Evolutionary conservation across 1,140 invertebrate genomes (phyloP).

Genomic region (Alviniconcha marisindica): DNA sequence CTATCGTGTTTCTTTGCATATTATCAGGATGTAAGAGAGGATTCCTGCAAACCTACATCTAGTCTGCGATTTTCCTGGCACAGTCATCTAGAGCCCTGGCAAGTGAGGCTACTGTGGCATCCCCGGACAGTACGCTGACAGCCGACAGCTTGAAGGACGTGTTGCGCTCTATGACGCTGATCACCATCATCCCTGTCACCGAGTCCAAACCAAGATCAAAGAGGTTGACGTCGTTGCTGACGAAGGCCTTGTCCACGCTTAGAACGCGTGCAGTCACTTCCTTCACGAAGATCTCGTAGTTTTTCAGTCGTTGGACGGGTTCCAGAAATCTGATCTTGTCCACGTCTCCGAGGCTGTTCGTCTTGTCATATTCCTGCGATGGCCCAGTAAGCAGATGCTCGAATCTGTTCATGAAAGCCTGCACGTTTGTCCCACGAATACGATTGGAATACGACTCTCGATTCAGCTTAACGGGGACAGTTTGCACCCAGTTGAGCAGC

Average conservation of each 20-base stretch:
- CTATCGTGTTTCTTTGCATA: no score
- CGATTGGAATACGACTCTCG: slow-evolving; percentile 39
- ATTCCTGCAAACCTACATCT: no score
- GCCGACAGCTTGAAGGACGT: slow-evolving; percentile 27
- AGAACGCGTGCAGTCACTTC: neutral
- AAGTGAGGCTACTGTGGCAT: slow-evolving; percentile 1
- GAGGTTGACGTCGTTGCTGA: slow-evolving; percentile 1
- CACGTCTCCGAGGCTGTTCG: neutral
- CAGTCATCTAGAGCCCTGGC: slow-evolving; percentile 31
- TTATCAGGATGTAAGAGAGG: no score
- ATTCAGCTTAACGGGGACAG: slow-evolving; percentile 49
- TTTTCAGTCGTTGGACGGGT: neutral
- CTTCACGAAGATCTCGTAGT: neutral
- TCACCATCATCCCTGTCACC: slow-evolving; percentile 39
- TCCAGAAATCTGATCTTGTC: neutral
- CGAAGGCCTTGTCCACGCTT: neutral
- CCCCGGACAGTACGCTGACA: slow-evolving; percentile 30
- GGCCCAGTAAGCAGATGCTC: slow-evolving; percentile 9
- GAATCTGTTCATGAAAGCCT: slow-evolving; percentile 19
- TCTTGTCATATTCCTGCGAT: neutral
- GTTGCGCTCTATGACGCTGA: slow-evolving; percentile 33
- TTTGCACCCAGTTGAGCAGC: slow-evolving; percentile 47
- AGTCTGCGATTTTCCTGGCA: no score
- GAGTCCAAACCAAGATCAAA: slow-evolving; percentile 41
- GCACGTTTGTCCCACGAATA: neutral